Evolutionary conservation across 2,113 vertebrate species (phyloP).

Genomic region (Chionodraco myersi): DNA sequence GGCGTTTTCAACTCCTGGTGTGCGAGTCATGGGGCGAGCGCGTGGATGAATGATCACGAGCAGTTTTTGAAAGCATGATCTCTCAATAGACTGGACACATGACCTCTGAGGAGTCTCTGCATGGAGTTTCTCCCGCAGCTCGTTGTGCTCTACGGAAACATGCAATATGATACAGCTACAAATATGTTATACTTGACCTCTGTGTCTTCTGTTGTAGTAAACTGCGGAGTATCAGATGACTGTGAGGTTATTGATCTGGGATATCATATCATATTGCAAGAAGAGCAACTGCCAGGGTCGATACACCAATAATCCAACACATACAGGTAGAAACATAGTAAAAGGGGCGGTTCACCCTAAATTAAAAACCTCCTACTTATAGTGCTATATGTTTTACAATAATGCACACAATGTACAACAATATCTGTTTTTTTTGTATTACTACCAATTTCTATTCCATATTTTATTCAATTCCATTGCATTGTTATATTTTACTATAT

Average conservation of each 20-base stretch:
- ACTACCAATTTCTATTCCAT: too few species aligned
- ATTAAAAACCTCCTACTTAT: too few species aligned
- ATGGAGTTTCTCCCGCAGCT: slow-evolving; percentile 51
- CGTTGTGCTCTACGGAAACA: slow-evolving; percentile 16
- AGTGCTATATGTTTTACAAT: too few species aligned
- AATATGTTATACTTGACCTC: slow-evolving; percentile 12
- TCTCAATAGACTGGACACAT: slow-evolving; percentile 64
- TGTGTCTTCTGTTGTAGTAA: slow-evolving; percentile 37
- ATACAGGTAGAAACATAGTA: neutral
- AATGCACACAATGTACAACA: too few species aligned
- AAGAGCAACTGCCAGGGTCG: slow-evolving; percentile 17
- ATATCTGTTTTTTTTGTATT: too few species aligned
- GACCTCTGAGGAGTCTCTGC: slow-evolving; percentile 53
- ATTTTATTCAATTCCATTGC: too few species aligned
- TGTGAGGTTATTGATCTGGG: slow-evolving; percentile 30
- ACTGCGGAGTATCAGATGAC: slow-evolving; percentile 35
- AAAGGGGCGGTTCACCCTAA: too few species aligned
- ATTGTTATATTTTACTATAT: too few species aligned
- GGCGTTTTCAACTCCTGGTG: slow-evolving; percentile 28
- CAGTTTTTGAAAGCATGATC: slow-evolving; percentile 59
- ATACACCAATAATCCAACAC: slow-evolving; percentile 11
- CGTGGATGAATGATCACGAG: slow-evolving; percentile 40
- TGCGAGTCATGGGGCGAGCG: slow-evolving; percentile 64
- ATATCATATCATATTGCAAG: slow-evolving; percentile 14
- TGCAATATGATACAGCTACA: slow-evolving; percentile 37